Conservation (phyloP, 37 sponge, comb jelly and placozoan species). For the Petrosia ficiformis region DNA sequence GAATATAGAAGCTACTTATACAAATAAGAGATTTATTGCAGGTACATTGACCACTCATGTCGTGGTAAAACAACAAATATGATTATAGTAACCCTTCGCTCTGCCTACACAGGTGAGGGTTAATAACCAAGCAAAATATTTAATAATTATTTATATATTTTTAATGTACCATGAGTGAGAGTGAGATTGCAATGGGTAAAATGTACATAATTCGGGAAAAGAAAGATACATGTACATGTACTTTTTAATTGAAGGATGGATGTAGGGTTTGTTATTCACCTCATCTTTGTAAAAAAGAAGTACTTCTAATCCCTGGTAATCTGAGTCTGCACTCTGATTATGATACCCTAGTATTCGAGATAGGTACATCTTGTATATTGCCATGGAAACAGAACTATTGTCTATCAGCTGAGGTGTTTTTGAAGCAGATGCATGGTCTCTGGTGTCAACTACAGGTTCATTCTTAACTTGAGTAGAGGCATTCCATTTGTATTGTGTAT, state of each 20-base stretch:
- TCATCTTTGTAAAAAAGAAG: constrained; percentile 31
- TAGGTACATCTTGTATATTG: constrained; percentile 52
- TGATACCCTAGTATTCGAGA: constrained; percentile 43
- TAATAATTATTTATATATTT: no score
- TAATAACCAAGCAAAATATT: no score
- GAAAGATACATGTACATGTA: neutral
- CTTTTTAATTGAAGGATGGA: neutral
- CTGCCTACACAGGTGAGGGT: no score
- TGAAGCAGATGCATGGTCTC: neutral
- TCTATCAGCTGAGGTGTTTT: neutral
- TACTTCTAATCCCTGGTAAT: constrained; percentile 4
- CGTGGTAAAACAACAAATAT: no score
- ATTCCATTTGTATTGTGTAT: constrained; percentile 27
- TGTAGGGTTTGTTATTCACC: neutral
- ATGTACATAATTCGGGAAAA: no score
- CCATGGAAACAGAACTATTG: constrained; percentile 14
- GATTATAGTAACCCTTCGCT: no score
- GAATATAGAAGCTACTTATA: no score
- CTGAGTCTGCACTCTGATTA: neutral
- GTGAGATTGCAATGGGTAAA: neutral
- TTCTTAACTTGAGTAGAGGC: neutral
- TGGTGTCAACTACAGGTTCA: neutral
- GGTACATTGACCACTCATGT: no score
- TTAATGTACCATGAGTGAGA: no score
- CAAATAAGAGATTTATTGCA: no score